Evolutionary conservation across 2,113 vertebrate species (phyloP).

Genomic region (Siphamia tubifer): DNA sequence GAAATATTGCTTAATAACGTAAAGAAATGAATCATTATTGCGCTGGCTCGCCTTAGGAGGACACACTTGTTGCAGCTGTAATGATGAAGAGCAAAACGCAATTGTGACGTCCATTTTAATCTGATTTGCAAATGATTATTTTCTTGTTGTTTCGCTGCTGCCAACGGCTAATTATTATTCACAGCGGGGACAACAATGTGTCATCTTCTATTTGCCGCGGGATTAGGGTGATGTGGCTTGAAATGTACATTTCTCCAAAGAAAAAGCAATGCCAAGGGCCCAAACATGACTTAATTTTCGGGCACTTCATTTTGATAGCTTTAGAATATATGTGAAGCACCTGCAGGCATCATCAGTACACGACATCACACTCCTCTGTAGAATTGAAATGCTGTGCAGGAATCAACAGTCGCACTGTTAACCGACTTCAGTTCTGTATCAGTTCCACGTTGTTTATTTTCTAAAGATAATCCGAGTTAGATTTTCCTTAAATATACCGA

Average conservation of each 20-base stretch:
- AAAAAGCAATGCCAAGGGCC: constrained; percentile 40
- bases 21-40: constrained; percentile 8
- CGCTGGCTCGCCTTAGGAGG: constrained; percentile 23
- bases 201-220: constrained; percentile 60
- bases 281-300: constrained; percentile 51
- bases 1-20: constrained; percentile 1
- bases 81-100: constrained; percentile 34
- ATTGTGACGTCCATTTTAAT: constrained; percentile 53
- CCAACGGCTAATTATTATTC: constrained; percentile 67
- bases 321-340: constrained; percentile 8
- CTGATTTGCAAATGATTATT: constrained; percentile 63
- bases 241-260: constrained; percentile 44
- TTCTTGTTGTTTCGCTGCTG: constrained; percentile 37
- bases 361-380: neutral
- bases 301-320: constrained; percentile 36
- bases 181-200: constrained; percentile 54
- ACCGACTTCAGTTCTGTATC: neutral
- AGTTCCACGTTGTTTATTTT: neutral
- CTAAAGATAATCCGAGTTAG: neutral
- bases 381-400: constrained; percentile 18
- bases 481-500: neutral
- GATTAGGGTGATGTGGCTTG: constrained; percentile 45
- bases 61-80: constrained; percentile 40
- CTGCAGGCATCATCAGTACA: constrained; percentile 1
- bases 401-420: neutral